phyloP scores from a whole-genome alignment of 2,113 vertebrate genomes.

The Tangachromis dhanisi region DNA sequence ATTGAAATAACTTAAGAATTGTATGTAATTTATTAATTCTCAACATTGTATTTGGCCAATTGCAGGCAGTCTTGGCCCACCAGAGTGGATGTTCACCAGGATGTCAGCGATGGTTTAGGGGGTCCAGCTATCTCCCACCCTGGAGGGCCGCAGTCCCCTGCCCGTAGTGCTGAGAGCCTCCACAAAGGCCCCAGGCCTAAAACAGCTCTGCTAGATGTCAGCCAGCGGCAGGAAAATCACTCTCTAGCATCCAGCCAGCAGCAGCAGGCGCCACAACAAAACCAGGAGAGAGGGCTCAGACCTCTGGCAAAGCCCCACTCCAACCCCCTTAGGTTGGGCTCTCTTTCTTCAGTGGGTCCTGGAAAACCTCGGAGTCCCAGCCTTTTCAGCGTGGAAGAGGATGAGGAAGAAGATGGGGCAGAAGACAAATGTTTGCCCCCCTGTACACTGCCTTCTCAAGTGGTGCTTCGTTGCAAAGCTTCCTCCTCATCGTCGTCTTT shows the following conservation, averaged over 20 bases:
- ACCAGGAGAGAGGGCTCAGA: conserved; percentile 41
- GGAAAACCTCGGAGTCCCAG: conserved; percentile 76
- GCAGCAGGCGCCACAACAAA: conserved; percentile 58
- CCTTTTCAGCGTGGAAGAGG: conserved; percentile 92
- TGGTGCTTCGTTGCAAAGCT: conserved; percentile 85
- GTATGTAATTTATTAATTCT: neutral
- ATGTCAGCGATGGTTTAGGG: conserved; percentile 90
- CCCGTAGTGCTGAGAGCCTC: conserved; percentile 84
- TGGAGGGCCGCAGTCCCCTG: conserved; percentile 84
- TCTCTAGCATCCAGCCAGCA: conserved; percentile 45
- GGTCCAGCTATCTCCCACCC: conserved; percentile 85
- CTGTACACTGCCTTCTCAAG: conserved; percentile 78
- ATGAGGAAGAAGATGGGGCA: conserved; percentile 86
- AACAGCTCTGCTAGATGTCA: conserved; percentile 76
- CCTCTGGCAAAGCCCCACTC: conserved; percentile 50
- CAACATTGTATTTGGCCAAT: neutral
- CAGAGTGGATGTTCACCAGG: conserved; percentile 91
- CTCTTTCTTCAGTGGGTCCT: conserved; percentile 31
- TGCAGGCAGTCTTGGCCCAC: conserved; percentile 95
- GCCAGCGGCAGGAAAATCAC: conserved; percentile 47
- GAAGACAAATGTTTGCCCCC: conserved; percentile 43
- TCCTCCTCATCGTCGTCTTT: conserved; percentile 60
- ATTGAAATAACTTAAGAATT: neutral
- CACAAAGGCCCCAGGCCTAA: conserved; percentile 89
- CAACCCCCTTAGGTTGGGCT: conserved; percentile 51